Base-by-base conservation (phyloP, 2,797 vertebrate genomes). In the Spatula versicolor region DNA sequence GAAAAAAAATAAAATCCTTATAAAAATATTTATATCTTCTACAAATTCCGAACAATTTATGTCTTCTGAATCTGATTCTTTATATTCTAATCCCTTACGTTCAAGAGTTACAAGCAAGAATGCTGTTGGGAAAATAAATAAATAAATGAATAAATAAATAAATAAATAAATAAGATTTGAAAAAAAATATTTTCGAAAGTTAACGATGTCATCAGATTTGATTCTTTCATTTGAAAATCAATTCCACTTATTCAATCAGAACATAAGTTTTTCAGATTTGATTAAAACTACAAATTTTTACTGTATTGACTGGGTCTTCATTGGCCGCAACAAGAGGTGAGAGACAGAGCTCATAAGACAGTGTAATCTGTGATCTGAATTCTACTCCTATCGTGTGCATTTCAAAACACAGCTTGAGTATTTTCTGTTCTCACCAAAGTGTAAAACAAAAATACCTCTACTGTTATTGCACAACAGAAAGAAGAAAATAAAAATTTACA, bases 251-350 rank as follows among this genome's bases (percentile, higher is more conserved):
- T 33, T 26, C 8, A 74, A 41, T 1, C 7, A 6, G 13, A 48
- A 31, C 1, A 4, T 11, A 4, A 0, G 1, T 66, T 78, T 76
- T 85, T 37, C 2, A 23, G 9, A 23, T 37, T 7, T 12, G 66
- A 4, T 26, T 54, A 31, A 83, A 73, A 20, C 4, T 30, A 4
- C 1, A 4, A 2, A 26, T 43, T 52, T 25, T 7, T 35, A 21
- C 33, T 25, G 17, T 37, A 2, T 21, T 48, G 45, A 55, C 19
- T 63, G 7, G n/a, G 9, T 25, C 56, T 66, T 69, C 5, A 0
- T 3, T 2, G 2, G 8, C 23, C 3, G 16, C 17, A 9, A 1
- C 0, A 14, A 17, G 30, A 55, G 43, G 1, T 1, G 46, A 54
- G 41, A 54, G 8, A 23, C 9, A 7, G 21, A n/a, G 26, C 26